These are phyloP conservation scores for Neodiprion lecontei DNA, from an alignment of 1,140 invertebrate genomes.

Conservation along the genomic window DNA sequence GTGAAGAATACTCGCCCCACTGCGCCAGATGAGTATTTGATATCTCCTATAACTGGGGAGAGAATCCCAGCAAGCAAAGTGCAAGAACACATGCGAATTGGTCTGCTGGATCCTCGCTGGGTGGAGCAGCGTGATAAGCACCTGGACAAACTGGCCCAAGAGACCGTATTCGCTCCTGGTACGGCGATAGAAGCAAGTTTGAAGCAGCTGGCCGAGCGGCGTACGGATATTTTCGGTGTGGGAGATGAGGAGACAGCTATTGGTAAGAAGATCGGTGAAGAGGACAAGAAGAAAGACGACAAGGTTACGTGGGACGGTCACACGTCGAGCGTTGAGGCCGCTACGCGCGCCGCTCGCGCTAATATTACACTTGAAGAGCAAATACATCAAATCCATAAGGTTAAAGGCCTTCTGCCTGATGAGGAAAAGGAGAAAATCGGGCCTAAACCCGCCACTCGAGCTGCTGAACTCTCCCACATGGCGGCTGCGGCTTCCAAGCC, in stretches of 20 bases:
- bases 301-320: conserved; percentile 99
- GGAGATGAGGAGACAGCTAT: conserved; percentile 98
- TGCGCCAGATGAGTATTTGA: conserved; percentile 87
- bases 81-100: conserved; percentile 97
- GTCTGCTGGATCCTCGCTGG: conserved; percentile 96
- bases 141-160: conserved; percentile 84
- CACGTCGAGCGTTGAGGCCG: conserved; percentile 91
- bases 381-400: conserved; percentile 96
- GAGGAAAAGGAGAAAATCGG: conserved; percentile 94
- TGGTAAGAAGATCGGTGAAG: conserved; percentile 98
- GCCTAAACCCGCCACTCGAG: conserved; percentile 73
- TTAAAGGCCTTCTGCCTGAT: conserved; percentile 91
- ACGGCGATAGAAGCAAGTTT: conserved; percentile 94
- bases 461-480: conserved; percentile 53
- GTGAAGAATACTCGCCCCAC: conserved; percentile 65
- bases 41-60: conserved; percentile 98
- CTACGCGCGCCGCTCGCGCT: conserved; percentile 88
- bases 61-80: conserved; percentile 96
- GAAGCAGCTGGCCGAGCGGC: conserved; percentile 94
- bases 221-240: conserved; percentile 99
- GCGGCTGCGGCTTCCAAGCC: conserved; percentile 60
- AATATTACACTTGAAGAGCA: conserved; percentile 97
- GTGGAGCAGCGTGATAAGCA: conserved; percentile 94
- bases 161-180: conserved; percentile 86
- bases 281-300: conserved; percentile 86